Evolutionary conservation across 2,797 vertebrate species (phyloP), one percentile per base, ranked within the genome.

Genomic region (Mycteria americana): DNA sequence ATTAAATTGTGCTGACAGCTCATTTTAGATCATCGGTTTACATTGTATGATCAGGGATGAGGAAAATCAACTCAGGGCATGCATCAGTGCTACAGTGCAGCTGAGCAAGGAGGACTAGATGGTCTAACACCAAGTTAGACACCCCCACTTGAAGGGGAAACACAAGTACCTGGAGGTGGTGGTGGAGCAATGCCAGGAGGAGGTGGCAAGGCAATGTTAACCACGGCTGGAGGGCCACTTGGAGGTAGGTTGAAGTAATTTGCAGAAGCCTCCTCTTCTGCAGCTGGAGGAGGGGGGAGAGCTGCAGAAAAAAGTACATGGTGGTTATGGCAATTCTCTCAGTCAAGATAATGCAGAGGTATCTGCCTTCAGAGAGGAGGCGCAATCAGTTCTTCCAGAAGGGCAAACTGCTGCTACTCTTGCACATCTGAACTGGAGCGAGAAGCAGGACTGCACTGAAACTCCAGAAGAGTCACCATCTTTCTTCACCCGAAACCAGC

Each of bases 241-340:
- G 99, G 99, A 92, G 99, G 99, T 76, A 99, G 98, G 97, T 99
- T 99, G 97, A 99, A 99, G 96, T 99, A 99, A 97, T 99, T 99
- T 90, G 99, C 99, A 85, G 99, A 98, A 68, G 99, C 99, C 84
- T 99, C 99, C 95, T 99, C 99, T 80, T 99, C 98, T 28, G 99
- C 97, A 60, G 99, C 99, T 30, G 99, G 99, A 80, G 99, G 99
- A 59, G 99, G 99, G 3, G 97, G 97, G 35, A 99, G 98, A 93
- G 99, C 99, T 99, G 93, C 30, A 92, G 80, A 39, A 82, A 39
- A 56, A 97, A 88, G 39, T 3, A 82, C 30, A 60, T 0, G 0
- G 28, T 18, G 21, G 75, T 85, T 89, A 92, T 5, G 18, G 48
- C 56, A 91, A 86, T 37, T 48, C 43, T 81, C 80, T 65, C n/a